phyloP scores from a whole-genome alignment of 1,140 invertebrate species.

The Drusus annulatus region DNA sequence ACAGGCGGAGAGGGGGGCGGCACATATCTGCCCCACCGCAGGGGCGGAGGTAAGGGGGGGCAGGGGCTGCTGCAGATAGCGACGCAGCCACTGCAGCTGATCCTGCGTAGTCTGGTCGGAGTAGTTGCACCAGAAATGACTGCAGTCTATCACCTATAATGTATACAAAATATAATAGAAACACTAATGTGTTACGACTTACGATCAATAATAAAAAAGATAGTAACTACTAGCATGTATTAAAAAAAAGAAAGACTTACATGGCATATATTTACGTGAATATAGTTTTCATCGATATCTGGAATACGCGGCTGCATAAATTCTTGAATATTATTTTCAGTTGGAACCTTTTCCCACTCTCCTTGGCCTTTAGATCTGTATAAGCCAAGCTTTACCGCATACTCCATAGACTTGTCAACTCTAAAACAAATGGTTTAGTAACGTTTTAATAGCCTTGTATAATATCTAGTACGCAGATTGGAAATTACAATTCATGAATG shows the following conservation, averaged over 20 bases:
- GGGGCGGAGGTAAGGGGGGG: not conserved
- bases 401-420: conserved; percentile 8
- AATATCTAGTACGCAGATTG: no score
- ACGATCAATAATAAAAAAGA: no score
- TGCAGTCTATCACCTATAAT: conserved; percentile 63
- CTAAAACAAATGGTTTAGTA: conserved; percentile 5
- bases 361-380: not conserved
- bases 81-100: conserved; percentile 55
- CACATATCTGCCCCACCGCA: conserved; percentile 34
- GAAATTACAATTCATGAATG: no score
- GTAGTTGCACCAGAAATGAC: conserved; percentile 76
- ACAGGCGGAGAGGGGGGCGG: conserved; percentile 32
- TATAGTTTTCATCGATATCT: conserved; percentile 67
- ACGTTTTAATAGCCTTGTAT: not conserved
- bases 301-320: conserved; percentile 68
- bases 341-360: not conserved
- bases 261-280: conserved; percentile 67
- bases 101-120: conserved; percentile 64
- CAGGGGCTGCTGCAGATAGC: conserved; percentile 60
- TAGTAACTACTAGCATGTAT: no score
- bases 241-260: conserved; percentile 59
- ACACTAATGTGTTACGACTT: no score
- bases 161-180: no score
- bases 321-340: not conserved
- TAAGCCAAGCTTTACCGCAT: conserved; percentile 3